Percentiles rank a stretch among this genome's conserved stretches.
Conservation (phyloP, 2,113 vertebrate species). For the Elaphurus davidianus region DNA sequence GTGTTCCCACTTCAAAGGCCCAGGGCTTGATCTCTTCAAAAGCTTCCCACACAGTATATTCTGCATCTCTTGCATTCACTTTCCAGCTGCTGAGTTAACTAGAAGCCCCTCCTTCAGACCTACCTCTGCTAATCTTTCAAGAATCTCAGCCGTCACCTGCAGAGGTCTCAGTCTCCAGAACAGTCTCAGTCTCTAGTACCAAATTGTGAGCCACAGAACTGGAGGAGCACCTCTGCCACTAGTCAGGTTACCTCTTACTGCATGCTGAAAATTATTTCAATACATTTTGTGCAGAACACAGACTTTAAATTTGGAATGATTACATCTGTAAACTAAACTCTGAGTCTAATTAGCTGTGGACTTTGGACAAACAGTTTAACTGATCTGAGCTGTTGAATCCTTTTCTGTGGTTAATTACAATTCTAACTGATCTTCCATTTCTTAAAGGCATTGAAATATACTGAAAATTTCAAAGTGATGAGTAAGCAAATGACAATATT, state of each 20-base stretch:
- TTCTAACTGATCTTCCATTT: not conserved
- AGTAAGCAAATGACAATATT: not conserved
- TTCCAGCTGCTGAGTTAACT: not conserved
- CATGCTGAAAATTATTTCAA: not conserved
- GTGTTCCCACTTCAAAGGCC: not conserved
- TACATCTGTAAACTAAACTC: not conserved
- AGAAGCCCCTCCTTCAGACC: not conserved
- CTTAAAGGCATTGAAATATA: not conserved
- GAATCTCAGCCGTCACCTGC: not conserved
- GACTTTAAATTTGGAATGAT: not conserved
- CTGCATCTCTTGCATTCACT: not conserved
- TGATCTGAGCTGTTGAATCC: not conserved
- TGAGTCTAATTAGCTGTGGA: not conserved
- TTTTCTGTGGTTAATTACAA: not conserved
- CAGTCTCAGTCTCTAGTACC: not conserved
- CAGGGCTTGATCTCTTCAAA: not conserved
- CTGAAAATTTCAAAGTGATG: not conserved
- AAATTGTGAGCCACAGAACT: not conserved
- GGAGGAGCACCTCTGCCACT: not conserved
- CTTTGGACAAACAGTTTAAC: not conserved
- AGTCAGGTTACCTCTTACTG: not conserved
- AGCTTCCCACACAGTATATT: not conserved
- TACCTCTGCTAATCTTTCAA: not conserved
- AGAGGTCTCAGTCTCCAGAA: not conserved
- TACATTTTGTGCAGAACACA: not conserved